Evolutionary conservation across 1,140 invertebrate genomes (phyloP).

Genomic region (Hesperophylax magnus): DNA sequence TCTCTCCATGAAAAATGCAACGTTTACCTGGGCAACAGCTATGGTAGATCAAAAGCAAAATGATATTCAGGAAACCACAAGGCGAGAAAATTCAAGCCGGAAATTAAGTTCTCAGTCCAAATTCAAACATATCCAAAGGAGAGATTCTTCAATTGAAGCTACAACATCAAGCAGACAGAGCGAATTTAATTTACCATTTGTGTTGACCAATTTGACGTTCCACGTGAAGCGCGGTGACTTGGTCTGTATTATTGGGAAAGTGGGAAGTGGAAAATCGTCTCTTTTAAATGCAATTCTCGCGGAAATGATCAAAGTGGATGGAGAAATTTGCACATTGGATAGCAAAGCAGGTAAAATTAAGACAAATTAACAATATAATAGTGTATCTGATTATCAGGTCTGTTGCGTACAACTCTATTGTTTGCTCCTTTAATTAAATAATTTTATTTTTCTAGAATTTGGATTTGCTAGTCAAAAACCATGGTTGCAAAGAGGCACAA

Average conservation of each 20-base stretch:
- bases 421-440: too few species aligned
- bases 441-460: constrained; percentile 74
- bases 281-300: constrained; percentile 82
- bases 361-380: too few species aligned
- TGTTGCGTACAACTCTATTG: too few species aligned
- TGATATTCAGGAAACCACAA: constrained; percentile 23
- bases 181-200: constrained; percentile 63
- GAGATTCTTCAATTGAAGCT: constrained; percentile 52
- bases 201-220: constrained; percentile 72
- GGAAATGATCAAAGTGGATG: constrained; percentile 78
- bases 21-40: constrained; percentile 66
- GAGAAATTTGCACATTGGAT: constrained; percentile 75
- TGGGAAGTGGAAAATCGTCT: constrained; percentile 85
- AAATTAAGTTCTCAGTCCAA: constrained; percentile 34
- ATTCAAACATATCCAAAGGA: constrained; percentile 51
- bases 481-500: constrained; percentile 92
- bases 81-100: constrained; percentile 35
- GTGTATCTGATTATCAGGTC: too few species aligned
- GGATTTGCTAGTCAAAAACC: constrained; percentile 91
- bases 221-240: constrained; percentile 76
- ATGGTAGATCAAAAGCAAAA: constrained; percentile 36
- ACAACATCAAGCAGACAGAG: constrained; percentile 28
- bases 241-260: constrained; percentile 79
- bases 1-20: constrained; percentile 68
- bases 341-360: constrained; percentile 71